Evolutionary conservation across 2,888 invertebrate genomes (phyloP).

Genomic region (Sylvicola cinctus): DNA sequence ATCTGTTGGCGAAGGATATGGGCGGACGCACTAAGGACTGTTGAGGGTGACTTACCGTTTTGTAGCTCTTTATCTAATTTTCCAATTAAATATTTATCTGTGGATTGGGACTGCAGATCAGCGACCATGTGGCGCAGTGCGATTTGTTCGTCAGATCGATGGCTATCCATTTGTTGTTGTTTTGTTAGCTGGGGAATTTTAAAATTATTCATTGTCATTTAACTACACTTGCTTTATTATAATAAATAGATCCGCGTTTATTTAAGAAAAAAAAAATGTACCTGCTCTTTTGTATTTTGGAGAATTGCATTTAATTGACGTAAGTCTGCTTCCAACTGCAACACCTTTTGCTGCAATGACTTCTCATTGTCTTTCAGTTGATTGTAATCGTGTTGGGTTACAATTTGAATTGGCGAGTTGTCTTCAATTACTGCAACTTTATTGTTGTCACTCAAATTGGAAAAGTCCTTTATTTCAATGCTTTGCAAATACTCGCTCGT

Average conservation of each 20-base stretch:
- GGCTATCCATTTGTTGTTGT: conserved; percentile 20
- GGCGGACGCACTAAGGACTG: no score
- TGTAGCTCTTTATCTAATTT: conserved; percentile 22
- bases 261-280: conserved; percentile 5
- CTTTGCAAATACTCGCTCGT: no score
- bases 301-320: conserved; percentile 4
- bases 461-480: conserved; percentile 2
- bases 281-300: conserved; percentile 11
- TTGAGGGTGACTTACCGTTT: conserved; percentile 13
- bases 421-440: conserved; percentile 16
- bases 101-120: conserved; percentile 21
- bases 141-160: conserved; percentile 23
- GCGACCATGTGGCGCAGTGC: conserved; percentile 22
- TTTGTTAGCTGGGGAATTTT: conserved; percentile 14
- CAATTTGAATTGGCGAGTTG: conserved; percentile 17
- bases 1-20: no score
- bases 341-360: conserved; percentile 10
- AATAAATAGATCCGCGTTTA: no score
- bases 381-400: conserved; percentile 18
- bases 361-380: conserved; percentile 11
- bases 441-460: conserved; percentile 2
- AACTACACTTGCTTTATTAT: no score
- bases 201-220: no score
- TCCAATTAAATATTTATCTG: conserved; percentile 20
- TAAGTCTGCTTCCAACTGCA: conserved; percentile 9